Base-by-base conservation (phyloP, 1,140 invertebrate genomes). In the Drosophila elegans region DNA sequence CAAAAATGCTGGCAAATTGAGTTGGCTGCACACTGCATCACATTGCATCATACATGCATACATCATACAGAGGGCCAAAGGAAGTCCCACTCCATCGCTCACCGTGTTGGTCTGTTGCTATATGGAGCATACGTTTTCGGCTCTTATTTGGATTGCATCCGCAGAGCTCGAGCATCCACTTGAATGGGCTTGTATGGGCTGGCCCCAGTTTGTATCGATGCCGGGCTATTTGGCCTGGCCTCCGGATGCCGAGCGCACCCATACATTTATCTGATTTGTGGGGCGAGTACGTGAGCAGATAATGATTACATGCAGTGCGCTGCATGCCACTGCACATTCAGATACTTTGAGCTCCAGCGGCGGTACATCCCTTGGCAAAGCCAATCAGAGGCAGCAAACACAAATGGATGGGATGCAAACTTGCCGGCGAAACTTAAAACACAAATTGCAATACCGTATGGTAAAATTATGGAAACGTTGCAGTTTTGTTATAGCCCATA, bases 21-120 rank as follows among this genome's bases (percentile, higher is more conserved):
- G 79, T 86, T 86, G 75, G 59, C 75, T 77, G 82, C 83, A 86
- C 83, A 88, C 88, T 82, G 78, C 75, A 68, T 76, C 63, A 67
- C 41, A 44, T 56, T 57, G n/a, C 42, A 46, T 32, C 45, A 38
- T 21, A 21, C 45, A 51, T 9, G 10, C 21, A n/a, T n/a, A n/a
- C n/a, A n/a, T 11, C 29, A 34, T 41, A 16, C 56, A 45, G 34
- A 54, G 36, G 13, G 36, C 10, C 3, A 51, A 52, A 59, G 38
- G 59, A 39, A 48, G 38, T 11, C 3, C 39, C 11, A 52, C 29
- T 38, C 41, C 60, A 64, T 54, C 44, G 25, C 34, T 41, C 57
- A 4, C 62, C 29, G 39, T 67, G 41, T 64, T 36, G 46, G 61
- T 63, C 34, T 29, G 44, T 7, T 69, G 42, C 51, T 71, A 48